A percentile compares a stretch with the other conserved stretches of the same genome.
Evolutionary conservation across 2,888 invertebrate genomes (phyloP).

Genomic region (Volucella inanis): DNA sequence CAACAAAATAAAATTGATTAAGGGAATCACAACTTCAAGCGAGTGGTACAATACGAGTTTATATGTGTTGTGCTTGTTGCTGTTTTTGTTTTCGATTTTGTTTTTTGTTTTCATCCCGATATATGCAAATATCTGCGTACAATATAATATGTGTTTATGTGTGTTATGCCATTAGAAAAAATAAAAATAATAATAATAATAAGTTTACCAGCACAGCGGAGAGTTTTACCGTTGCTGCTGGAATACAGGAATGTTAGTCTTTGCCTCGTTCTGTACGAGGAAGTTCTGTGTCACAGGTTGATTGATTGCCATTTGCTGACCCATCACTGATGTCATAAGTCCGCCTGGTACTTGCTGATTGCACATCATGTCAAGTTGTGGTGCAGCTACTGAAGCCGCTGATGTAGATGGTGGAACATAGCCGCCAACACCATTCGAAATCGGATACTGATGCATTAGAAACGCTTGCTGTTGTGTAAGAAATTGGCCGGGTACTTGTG

Average conservation of each 20-base stretch:
- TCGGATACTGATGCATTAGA: slow-evolving; percentile 63
- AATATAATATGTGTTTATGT: slow-evolving; percentile 54
- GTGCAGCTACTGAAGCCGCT: slow-evolving; percentile 55
- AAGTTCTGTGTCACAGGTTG: slow-evolving; percentile 79
- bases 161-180: slow-evolving; percentile 59
- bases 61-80: slow-evolving; percentile 12
- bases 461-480: slow-evolving; percentile 65
- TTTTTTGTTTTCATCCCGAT: slow-evolving; percentile 46
- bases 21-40: slow-evolving; percentile 29
- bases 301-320: slow-evolving; percentile 75
- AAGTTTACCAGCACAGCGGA: slow-evolving; percentile 54
- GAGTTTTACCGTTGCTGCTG: slow-evolving; percentile 83
- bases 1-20: slow-evolving; percentile 8
- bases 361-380: slow-evolving; percentile 73
- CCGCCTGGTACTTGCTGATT: slow-evolving; percentile 67
- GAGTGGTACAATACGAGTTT: background rate
- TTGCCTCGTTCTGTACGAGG: slow-evolving; percentile 81
- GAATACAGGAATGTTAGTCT: slow-evolving; percentile 83
- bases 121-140: slow-evolving; percentile 64
- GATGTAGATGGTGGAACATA: slow-evolving; percentile 47
- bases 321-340: slow-evolving; percentile 56
- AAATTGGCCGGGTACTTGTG: slow-evolving; percentile 72
- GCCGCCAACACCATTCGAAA: slow-evolving; percentile 64
- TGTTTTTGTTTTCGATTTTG: too few species aligned
- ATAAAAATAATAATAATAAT: slow-evolving; percentile 35